phyloP scores from a whole-genome alignment of 2,113 vertebrate genomes.

The Echinops telfairi region DNA sequence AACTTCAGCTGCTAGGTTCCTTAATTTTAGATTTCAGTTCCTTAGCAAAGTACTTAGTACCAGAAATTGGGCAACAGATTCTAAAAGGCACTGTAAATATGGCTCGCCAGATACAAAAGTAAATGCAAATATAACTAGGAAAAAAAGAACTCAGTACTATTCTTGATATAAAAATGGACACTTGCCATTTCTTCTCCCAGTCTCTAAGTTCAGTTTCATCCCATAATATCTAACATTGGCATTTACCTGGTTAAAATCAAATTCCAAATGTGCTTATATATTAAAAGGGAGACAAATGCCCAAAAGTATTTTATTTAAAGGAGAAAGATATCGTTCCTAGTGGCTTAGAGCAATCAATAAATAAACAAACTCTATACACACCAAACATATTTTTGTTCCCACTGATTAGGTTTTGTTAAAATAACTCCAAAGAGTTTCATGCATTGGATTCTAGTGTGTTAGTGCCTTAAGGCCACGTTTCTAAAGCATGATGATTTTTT shows the following conservation, averaged over 20 bases:
- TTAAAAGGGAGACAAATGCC: slow-evolving; percentile 47
- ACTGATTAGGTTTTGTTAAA: slow-evolving; percentile 74
- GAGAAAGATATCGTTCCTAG: slow-evolving; percentile 22
- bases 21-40: not conserved
- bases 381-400: slow-evolving; percentile 9
- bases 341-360: slow-evolving; percentile 49
- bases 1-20: not conserved
- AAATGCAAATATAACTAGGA: too few relatives aligned
- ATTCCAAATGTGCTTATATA: not conserved
- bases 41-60: not conserved
- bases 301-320: slow-evolving; percentile 50
- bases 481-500: not conserved
- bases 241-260: slow-evolving; percentile 33
- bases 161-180: not conserved
- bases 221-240: not conserved
- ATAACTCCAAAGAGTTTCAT: slow-evolving; percentile 60
- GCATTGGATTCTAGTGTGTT: slow-evolving; percentile 63
- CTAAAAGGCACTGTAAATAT: not conserved
- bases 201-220: not conserved
- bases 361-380: slow-evolving; percentile 24
- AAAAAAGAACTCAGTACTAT: rapidly evolving
- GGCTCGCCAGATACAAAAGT: not conserved
- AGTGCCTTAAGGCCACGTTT: slow-evolving; percentile 69
- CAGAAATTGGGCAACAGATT: not conserved
- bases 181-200: not conserved